These are phyloP conservation scores for Dendroctonus valens DNA, from an alignment of 1,140 invertebrate genomes.

Conservation along the genomic window DNA sequence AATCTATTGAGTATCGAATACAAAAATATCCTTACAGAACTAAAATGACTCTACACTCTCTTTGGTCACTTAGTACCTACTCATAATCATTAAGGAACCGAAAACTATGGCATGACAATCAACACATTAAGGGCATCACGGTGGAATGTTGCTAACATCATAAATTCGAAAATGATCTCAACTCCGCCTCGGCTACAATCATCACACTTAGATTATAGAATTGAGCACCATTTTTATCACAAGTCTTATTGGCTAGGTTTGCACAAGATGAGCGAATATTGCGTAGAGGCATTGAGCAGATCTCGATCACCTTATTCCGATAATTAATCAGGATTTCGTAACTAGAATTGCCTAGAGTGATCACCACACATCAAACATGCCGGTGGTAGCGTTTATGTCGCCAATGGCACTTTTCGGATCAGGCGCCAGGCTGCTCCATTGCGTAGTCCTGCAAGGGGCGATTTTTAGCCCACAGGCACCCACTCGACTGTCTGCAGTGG, in stretches of 20 bases:
- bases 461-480: constrained; percentile 53
- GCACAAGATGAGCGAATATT: neutral
- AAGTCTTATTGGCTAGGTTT: constrained; percentile 7
- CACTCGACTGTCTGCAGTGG: constrained; percentile 41
- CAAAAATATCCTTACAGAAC: too few relatives aligned
- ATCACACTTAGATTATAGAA: constrained; percentile 25
- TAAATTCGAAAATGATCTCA: constrained; percentile 14
- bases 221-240: constrained; percentile 30
- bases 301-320: neutral
- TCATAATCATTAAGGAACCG: too few relatives aligned
- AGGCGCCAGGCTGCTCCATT: constrained; percentile 85
- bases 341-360: neutral
- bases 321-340: neutral
- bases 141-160: too few relatives aligned
- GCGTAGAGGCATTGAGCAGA: neutral
- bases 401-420: constrained; percentile 81
- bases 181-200: constrained; percentile 1
- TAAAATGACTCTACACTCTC: too few relatives aligned
- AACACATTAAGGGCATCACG: neutral
- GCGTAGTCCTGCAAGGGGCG: constrained; percentile 64
- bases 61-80: too few relatives aligned
- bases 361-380: constrained; percentile 43
- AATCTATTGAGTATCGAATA: too few relatives aligned
- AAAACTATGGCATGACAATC: too few relatives aligned
- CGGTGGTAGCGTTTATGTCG: constrained; percentile 35